Conservation (phyloP, 2,113 vertebrate species). For the Pyrgilauda ruficollis region DNA sequence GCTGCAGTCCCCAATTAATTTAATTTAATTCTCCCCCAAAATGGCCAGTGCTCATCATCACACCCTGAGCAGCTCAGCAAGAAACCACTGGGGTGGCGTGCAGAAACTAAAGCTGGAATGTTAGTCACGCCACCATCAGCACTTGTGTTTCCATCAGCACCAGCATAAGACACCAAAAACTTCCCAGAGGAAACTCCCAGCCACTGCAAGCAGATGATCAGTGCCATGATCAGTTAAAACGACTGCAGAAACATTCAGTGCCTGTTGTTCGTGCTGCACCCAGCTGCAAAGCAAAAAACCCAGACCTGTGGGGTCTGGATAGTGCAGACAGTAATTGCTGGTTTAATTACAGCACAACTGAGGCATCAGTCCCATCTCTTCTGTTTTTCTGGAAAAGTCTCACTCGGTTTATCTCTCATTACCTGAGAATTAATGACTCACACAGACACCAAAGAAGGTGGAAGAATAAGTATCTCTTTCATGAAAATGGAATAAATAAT, state of each 20-base stretch:
- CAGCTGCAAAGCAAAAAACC: not conserved
- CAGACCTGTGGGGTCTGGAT: not conserved
- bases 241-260: not conserved
- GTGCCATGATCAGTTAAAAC: not conserved
- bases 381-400: not conserved
- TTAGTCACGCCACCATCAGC: accelerated
- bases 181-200: not conserved
- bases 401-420: not conserved
- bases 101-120: not conserved
- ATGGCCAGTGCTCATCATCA: not conserved
- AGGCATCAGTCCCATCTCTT: not conserved
- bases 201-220: not conserved
- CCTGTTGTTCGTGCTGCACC: not conserved
- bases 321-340: not conserved
- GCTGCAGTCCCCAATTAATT: not conserved
- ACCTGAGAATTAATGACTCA: not conserved
- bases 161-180: not conserved
- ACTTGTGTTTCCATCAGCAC: not conserved
- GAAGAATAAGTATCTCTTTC: not conserved
- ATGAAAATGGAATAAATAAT: not conserved
- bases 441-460: not conserved
- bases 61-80: not conserved
- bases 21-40: not conserved
- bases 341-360: not conserved
- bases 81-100: accelerated